Evolutionary conservation across 2,113 vertebrate species (phyloP), one percentile per base, ranked within the genome.

Genomic region (Hippocampus abdominalis): DNA sequence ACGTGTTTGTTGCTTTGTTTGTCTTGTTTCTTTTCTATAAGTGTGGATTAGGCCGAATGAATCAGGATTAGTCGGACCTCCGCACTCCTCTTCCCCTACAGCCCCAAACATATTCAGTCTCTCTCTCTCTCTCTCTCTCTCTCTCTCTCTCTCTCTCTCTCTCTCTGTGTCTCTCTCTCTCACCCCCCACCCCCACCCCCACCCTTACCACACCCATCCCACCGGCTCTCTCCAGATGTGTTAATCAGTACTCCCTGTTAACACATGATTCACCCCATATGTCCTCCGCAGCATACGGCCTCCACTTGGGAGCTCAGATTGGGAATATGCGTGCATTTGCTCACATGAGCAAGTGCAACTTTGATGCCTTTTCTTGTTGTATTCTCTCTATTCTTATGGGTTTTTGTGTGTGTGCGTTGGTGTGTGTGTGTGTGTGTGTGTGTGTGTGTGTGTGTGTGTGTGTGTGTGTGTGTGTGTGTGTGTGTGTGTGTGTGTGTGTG

Each of bases 171-270:
- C n/a, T n/a, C n/a, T n/a, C n/a, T n/a, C n/a, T n/a, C n/a, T n/a
- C n/a, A n/a, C 32, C 29, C 27, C 32, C 32, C 1, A 36, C 32
- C 68, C 15, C 56, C 59, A 54, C 42, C 68, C 27, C 59, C 61
- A 68, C 46, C 68, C 46, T 53, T 59, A 32, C 56, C 69, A 67
- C 72, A 29, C 67, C 18, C 57, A 79, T 67, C 67, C 72, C 76
- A 66, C 72, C 42, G 21, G 64, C 81, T 85, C 81, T 77, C 94
- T 94, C 94, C 94, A 96, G 95, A 96, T 97, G 95, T 96, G 95
- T 96, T 95, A 95, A 96, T 96, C 95, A 95, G 92, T 82, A 91
- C 92, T 93, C 93, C 95, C 94, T 95, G 91, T 90, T 94, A 95
- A 94, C 91, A 85, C 91, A 93, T 94, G 94, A 95, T 94, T 94